These are phyloP conservation scores for Phataginus tetradactyla DNA, from an alignment of 2,797 vertebrate species.

Conservation along the genomic window DNA sequence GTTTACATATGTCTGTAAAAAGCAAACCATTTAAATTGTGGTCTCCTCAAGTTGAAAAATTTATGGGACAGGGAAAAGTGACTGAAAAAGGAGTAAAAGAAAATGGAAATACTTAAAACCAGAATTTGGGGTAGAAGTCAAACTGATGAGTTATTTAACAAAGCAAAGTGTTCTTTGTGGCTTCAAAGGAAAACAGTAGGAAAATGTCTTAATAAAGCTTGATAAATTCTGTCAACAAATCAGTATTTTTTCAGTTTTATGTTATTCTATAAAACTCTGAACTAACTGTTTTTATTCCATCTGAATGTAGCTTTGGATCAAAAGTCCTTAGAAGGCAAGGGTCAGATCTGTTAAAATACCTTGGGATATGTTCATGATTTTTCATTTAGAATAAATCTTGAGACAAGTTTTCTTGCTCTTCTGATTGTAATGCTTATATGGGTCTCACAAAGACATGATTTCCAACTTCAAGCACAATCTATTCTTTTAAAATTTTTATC, in stretches of 20 bases:
- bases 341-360: not conserved
- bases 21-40: not conserved
- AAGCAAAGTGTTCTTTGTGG: not conserved
- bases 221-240: conserved; percentile 1
- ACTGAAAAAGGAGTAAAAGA: not conserved
- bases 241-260: not conserved
- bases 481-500: not conserved
- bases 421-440: not conserved
- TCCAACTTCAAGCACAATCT: not conserved
- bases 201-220: conserved; percentile 27
- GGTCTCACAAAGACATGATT: not conserved
- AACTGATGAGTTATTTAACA: conserved; percentile 38
- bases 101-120: not conserved
- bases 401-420: not conserved
- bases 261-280: not conserved
- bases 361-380: not conserved
- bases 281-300: not conserved
- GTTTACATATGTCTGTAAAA: not conserved
- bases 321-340: not conserved
- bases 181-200: not conserved
- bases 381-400: not conserved
- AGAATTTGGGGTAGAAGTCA: not conserved
- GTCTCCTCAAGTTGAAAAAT: not conserved
- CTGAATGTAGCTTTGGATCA: not conserved
- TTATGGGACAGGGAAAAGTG: not conserved